Conservation (phyloP, 2,888 invertebrate genomes). For the Hirtodrosophila cameraria region DNA sequence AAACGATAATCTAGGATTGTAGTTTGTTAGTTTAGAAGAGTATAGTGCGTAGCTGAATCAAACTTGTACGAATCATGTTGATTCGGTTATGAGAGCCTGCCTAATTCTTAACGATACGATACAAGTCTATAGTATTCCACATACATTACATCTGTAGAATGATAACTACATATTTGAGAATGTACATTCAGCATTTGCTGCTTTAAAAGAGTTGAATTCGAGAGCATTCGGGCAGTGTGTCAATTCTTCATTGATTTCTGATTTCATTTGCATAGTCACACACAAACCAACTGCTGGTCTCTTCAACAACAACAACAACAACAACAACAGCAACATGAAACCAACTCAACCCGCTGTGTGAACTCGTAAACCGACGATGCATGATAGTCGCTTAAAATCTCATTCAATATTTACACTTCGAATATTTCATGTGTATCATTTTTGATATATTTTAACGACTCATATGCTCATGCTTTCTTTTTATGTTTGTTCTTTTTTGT, state of each 20-base stretch:
- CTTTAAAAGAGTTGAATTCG: slow-evolving; percentile 19
- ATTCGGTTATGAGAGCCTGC: too few species aligned
- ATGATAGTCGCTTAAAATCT: slow-evolving; percentile 72
- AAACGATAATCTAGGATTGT: too few species aligned
- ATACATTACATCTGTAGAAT: too few species aligned
- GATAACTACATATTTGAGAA: neutral
- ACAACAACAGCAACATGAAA: slow-evolving; percentile 8
- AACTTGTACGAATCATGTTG: too few species aligned
- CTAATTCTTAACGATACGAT: too few species aligned
- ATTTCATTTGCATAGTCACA: slow-evolving; percentile 20
- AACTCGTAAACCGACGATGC: slow-evolving; percentile 45
- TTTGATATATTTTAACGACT: slow-evolving; percentile 41
- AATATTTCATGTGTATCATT: slow-evolving; percentile 59
- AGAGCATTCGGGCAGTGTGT: slow-evolving; percentile 5
- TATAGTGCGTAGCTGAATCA: too few species aligned
- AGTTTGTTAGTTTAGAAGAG: too few species aligned
- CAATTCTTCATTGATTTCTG: slow-evolving; percentile 2
- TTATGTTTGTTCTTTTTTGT: slow-evolving; percentile 11
- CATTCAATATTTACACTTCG: slow-evolving; percentile 74
- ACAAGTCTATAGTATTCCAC: too few species aligned
- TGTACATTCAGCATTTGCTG: neutral
- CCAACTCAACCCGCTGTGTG: slow-evolving; percentile 1
- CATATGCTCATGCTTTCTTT: slow-evolving; percentile 1
- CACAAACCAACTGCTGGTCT: slow-evolving; percentile 4
- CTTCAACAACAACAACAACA: neutral